phyloP scores from a whole-genome alignment of 2,113 vertebrate species.

The Pandion haliaetus region DNA sequence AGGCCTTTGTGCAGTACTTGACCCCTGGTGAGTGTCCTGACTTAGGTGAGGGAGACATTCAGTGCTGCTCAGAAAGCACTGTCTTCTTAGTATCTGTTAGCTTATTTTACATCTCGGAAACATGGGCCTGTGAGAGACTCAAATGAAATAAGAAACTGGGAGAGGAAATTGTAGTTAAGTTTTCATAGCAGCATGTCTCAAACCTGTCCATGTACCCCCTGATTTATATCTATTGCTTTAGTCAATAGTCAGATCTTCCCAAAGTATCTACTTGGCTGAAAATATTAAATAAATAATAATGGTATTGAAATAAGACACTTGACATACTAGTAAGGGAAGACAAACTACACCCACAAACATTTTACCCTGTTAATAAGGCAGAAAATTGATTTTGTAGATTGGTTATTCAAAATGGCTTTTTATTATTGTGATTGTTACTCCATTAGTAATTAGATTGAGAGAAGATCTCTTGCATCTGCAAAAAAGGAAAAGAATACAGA shows the following conservation, averaged over 20 bases:
- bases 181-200: not conserved
- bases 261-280: not conserved
- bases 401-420: slow-evolving; percentile 17
- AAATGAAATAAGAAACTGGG: not conserved
- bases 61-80: not conserved
- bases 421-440: slow-evolving; percentile 8
- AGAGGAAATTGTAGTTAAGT: not conserved
- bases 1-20: not conserved
- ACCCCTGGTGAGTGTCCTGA: not conserved
- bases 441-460: not conserved
- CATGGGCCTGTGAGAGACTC: not conserved
- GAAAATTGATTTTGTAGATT: slow-evolving; percentile 3
- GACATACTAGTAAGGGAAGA: not conserved
- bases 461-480: not conserved
- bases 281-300: not conserved
- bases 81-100: not conserved
- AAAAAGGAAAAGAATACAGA: not conserved
- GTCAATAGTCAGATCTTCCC: not conserved
- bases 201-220: not conserved
- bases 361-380: slow-evolving; percentile 14
- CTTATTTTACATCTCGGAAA: not conserved
- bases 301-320: not conserved
- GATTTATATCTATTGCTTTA: not conserved
- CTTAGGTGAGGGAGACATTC: not conserved
- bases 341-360: not conserved